Conservation (phyloP, 2,113 vertebrate species). For the Henicopernis longicauda region DNA sequence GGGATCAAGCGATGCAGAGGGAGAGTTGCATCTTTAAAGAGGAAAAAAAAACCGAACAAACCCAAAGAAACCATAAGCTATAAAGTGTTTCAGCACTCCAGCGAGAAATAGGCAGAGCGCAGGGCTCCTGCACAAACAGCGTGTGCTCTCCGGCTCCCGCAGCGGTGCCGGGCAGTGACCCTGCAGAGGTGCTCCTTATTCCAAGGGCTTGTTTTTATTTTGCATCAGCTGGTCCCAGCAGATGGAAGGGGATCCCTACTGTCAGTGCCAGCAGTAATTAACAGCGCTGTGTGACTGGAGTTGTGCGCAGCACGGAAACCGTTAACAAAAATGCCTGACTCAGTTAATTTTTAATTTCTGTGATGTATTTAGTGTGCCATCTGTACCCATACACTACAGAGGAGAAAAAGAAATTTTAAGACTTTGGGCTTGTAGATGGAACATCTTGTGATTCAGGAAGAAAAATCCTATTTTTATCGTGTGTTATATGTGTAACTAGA, state of each 20-base stretch:
- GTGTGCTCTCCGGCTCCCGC: not conserved
- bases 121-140: not conserved
- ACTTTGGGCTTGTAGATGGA: not conserved
- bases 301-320: not conserved
- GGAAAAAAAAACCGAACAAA: not conserved
- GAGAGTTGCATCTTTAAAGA: not conserved
- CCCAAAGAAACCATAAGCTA: not conserved
- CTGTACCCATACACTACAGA: not conserved
- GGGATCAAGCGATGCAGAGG: not conserved
- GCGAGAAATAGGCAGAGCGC: not conserved
- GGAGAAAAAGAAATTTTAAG: not conserved
- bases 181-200: not conserved
- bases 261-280: slow-evolving; percentile 1
- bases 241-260: slow-evolving; percentile 8
- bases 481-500: not conserved
- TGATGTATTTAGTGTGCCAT: not conserved
- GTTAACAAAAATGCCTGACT: not conserved
- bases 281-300: not conserved
- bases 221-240: slow-evolving; percentile 9
- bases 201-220: not conserved
- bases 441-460: not conserved
- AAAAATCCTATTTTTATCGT: not conserved
- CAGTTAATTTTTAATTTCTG: slow-evolving; percentile 27
- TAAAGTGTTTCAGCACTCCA: not conserved
- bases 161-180: not conserved